Evolutionary conservation across 2,888 invertebrate species (phyloP), one percentile per base, ranked within the genome.

Genomic region (Acleris literana): DNA sequence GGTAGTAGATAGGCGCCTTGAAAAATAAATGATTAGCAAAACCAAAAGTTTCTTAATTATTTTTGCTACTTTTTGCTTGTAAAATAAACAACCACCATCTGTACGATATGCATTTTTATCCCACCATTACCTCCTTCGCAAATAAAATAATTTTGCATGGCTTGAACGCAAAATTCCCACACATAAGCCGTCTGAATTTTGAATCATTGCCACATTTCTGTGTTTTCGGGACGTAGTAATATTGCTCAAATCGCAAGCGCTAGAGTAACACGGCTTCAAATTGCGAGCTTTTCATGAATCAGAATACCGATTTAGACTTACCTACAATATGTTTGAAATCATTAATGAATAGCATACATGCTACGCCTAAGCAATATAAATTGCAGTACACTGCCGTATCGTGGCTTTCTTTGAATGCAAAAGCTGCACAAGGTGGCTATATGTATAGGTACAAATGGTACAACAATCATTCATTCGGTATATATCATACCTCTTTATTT

Each of bases 211-310:
- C 64, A 64, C 53, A 52, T 46, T 52, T 33, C 46, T 17, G 22
- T 29, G 54, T 56, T 44, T 44, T 29, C 5, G 17, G 57, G 16
- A 58, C 29, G 46, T 48, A 33, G 3, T 46, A 39, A 53, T 61
- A 52, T 46, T 46, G 18, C 33, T 33, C 57, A 56, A 68, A 61
- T 66, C 62, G 58, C 69, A 74, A 70, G 69, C 70, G 72, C 69
- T 72, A 70, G 71, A 76, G 75, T 77, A 80, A 78, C 70, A 69
- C 64, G 70, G 69, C 74, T 77, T 82, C 78, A 82, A 82, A 83
- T 81, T 80, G 78, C 75, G 75, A 33, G 33, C 9, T 9, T 73
- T 72, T 72, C 76, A 73, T 87, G 87, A 87, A 77, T 87, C 85
- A 86, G 77, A 76, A 75, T 76, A 75, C 80, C 65, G 71, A 85